Evolutionary conservation across 2,113 vertebrate genomes (phyloP).

Genomic region (Stomatorhinus ivindoensis): DNA sequence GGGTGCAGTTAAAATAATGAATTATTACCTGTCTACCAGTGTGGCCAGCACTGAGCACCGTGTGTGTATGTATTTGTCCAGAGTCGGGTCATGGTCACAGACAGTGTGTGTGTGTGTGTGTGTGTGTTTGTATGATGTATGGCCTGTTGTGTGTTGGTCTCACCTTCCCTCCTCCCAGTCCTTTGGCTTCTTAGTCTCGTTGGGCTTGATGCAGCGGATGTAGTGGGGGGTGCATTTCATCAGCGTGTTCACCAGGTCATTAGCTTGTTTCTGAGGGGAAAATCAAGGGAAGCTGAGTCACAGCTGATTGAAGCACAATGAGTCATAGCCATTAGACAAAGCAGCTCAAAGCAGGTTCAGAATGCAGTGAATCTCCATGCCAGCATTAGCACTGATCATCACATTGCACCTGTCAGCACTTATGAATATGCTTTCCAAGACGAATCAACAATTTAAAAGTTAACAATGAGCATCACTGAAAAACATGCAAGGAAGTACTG

Average conservation of each 20-base stretch:
- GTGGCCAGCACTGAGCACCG: not conserved
- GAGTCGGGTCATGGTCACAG: slow-evolving; percentile 6
- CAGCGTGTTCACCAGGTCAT: slow-evolving; percentile 89
- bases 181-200: slow-evolving; percentile 89
- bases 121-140: not conserved
- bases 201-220: slow-evolving; percentile 98
- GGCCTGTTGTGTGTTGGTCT: slow-evolving; percentile 19
- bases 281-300: slow-evolving; percentile 8
- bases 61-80: not conserved
- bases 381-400: not conserved
- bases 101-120: not conserved
- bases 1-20: not conserved
- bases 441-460: not conserved
- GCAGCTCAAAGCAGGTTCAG: not conserved
- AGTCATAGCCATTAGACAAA: slow-evolving; percentile 4
- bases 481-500: not conserved
- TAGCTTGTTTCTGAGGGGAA: slow-evolving; percentile 85
- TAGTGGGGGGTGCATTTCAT: slow-evolving; percentile 98
- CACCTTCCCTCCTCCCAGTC: slow-evolving; percentile 98
- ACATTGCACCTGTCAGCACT: not conserved
- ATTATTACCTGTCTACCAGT: not conserved
- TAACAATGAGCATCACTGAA: not conserved
- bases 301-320: not conserved
- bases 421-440: not conserved
- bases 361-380: not conserved